These are phyloP conservation scores for Coccyzus lansbergi DNA, from an alignment of 2,797 vertebrate genomes.

Conservation along the genomic window DNA sequence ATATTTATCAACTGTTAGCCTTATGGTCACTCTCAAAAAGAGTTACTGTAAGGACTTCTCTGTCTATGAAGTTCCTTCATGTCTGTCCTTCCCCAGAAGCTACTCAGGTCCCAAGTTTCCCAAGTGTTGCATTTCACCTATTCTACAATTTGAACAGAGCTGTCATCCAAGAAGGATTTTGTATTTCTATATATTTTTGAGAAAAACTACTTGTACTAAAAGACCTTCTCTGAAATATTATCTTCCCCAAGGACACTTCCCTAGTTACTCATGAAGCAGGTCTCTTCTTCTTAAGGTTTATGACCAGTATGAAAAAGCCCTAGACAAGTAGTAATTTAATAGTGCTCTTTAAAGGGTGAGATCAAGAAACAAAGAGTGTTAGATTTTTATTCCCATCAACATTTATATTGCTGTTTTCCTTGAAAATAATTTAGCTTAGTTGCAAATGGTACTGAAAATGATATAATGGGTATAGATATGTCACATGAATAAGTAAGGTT, in stretches of 20 bases:
- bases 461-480: not conserved
- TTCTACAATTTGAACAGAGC: not conserved
- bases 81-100: not conserved
- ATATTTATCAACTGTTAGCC: not conserved
- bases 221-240: not conserved
- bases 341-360: not conserved
- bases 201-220: not conserved
- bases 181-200: not conserved
- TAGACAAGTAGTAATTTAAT: not conserved
- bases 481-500: too few species aligned
- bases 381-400: not conserved
- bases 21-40: not conserved
- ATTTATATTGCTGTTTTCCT: not conserved
- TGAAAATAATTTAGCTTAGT: not conserved
- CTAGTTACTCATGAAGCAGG: not conserved
- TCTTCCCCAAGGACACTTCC: not conserved
- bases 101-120: not conserved
- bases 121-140: not conserved
- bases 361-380: not conserved
- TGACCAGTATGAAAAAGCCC: rapidly evolving
- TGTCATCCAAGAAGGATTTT: not conserved
- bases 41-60: not conserved
- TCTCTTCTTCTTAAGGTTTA: not conserved
- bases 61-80: not conserved
- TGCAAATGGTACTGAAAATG: not conserved